These are phyloP conservation scores for Hylaea fasciaria DNA, from an alignment of 2,888 invertebrate genomes.

Conservation along the genomic window DNA sequence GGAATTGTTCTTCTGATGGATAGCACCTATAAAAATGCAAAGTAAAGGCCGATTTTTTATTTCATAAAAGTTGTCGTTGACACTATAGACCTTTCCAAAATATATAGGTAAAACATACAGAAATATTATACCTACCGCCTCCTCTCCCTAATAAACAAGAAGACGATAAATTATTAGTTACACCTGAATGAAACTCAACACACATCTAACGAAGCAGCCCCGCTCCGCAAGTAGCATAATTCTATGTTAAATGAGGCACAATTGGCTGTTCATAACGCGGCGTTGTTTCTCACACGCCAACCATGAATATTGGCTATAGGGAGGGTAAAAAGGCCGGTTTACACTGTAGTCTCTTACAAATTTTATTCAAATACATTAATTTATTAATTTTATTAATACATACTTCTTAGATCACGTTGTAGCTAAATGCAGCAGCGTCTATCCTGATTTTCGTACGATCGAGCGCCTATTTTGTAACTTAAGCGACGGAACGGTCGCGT, in stretches of 20 bases:
- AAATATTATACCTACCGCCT: neutral
- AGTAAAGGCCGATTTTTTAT: too few relatives aligned
- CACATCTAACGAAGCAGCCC: conserved; percentile 10
- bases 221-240: conserved; percentile 36
- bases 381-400: too few relatives aligned
- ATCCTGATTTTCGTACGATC: too few relatives aligned
- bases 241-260: conserved; percentile 50
- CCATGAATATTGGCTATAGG: conserved; percentile 39
- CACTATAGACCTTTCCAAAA: too few relatives aligned
- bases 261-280: conserved; percentile 51
- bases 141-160: neutral
- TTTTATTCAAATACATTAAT: neutral
- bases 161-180: conserved; percentile 12
- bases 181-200: conserved; percentile 16
- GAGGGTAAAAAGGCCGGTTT: conserved; percentile 22
- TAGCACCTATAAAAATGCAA: too few relatives aligned
- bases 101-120: too few relatives aligned
- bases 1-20: too few relatives aligned
- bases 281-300: conserved; percentile 47
- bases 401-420: too few relatives aligned
- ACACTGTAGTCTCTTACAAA: neutral
- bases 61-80: too few relatives aligned
- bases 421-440: too few relatives aligned
- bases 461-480: too few relatives aligned
- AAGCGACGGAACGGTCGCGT: too few relatives aligned